Percentiles rank a stretch among this genome's conserved stretches.
Evolutionary conservation across 2,113 vertebrate species (phyloP).

Genomic region (human): GRCh38 chr6:153401501-153402000

Average conservation of each 20-base stretch:
- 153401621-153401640: background rate
- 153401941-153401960: background rate
- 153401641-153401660: background rate
- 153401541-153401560: conserved; percentile 8
- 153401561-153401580: background rate
- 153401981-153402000: background rate
- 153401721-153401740: background rate
- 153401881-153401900: fast-evolving
- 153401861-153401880: background rate
- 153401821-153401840: background rate
- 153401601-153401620: background rate
- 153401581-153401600: background rate
- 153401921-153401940: background rate
- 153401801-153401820: background rate
- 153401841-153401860: background rate
- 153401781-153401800: background rate
- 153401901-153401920: no score
- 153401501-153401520: background rate
- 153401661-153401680: conserved; percentile 2
- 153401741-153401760: background rate
- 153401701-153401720: conserved; percentile 7
- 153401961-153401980: background rate
- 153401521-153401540: background rate
- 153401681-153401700: background rate
- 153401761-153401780: background rate